Base-by-base conservation (phyloP, 30 jellyfish, hydroid and myxozoan species). In the Nemopilema nomurai region DNA sequence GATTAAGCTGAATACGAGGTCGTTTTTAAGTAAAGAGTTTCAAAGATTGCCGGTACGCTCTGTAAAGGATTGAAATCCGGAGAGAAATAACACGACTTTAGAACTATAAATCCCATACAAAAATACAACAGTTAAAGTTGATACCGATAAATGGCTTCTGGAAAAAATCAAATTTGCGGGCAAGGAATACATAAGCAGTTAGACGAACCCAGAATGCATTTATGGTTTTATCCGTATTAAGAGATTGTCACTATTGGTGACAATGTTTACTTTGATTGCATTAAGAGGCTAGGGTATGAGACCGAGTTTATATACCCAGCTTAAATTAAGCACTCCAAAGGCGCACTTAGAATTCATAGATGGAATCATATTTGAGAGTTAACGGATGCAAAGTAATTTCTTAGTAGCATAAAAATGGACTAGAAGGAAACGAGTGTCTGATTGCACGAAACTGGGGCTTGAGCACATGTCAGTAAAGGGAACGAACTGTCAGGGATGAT, bases 211-310 rank as follows among this genome's bases (percentile, higher is more conserved):
- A 1, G 32, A 22, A 73, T 73, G 51, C 24, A 33, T 73, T 73
- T 18, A 30, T 8, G 26, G 70, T 28, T 33, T 73, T 24, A 41
- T 73, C 83, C 69, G 70, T 22, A 21, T 73, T 71, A 28, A 24
- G 27, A 33, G 41, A 65, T 73, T 30, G 70, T 73, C 69, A 23
- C 83, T 26, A 73, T 41, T 73, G 83, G 83, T 29, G 33, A 41
- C 83, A 33, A 29, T 31, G 70, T 73, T 41, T 19, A 9, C 29
- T 18, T 7, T 73, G 83, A 73, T 73, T 25, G 83, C 83, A 73
- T 73, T 73, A 73, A 28, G 64, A 73, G 83, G 69, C 69, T 18
- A 73, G 70, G 70, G 53, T 41, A 41, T 41, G 57, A 41, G 57
- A 41, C 57, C 13, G 57, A 41, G 57, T 41, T 6, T 41, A 41